phyloP scores from a whole-genome alignment of 2,113 vertebrate species.

The Elachura formosa region DNA sequence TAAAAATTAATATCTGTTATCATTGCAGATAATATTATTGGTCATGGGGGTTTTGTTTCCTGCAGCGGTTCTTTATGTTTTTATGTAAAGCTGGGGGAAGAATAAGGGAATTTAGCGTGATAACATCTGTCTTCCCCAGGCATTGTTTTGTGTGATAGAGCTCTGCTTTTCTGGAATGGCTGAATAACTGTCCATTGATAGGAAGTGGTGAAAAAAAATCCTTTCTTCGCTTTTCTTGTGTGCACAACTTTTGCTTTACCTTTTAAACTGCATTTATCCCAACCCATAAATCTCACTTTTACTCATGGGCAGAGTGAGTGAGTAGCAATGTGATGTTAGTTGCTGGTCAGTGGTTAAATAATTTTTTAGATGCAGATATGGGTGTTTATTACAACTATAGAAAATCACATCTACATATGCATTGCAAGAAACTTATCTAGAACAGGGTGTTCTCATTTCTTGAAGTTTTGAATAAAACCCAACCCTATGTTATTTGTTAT shows the following conservation, averaged over 20 bases:
- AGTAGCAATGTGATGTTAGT: neutral
- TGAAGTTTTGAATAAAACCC: neutral
- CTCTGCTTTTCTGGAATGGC: neutral
- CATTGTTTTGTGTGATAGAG: neutral
- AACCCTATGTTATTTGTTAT: neutral
- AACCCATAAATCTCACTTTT: neutral
- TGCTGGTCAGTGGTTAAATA: neutral
- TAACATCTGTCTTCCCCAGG: neutral
- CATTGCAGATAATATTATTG: neutral
- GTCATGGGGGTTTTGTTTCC: rapidly evolving
- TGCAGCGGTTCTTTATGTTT: neutral
- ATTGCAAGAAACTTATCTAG: neutral
- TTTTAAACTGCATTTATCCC: neutral
- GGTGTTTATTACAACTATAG: neutral
- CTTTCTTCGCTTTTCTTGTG: neutral
- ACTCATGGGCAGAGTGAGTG: neutral
- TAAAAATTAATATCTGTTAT: neutral
- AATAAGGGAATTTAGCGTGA: neutral
- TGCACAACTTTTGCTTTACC: neutral
- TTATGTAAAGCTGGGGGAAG: neutral
- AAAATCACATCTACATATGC: neutral
- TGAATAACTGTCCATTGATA: neutral
- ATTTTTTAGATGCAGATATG: neutral
- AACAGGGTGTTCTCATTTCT: neutral
- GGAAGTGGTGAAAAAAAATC: neutral